These are phyloP conservation scores for Julus scanicus DNA, from an alignment of 2,888 invertebrate genomes.

Conservation along the genomic window DNA sequence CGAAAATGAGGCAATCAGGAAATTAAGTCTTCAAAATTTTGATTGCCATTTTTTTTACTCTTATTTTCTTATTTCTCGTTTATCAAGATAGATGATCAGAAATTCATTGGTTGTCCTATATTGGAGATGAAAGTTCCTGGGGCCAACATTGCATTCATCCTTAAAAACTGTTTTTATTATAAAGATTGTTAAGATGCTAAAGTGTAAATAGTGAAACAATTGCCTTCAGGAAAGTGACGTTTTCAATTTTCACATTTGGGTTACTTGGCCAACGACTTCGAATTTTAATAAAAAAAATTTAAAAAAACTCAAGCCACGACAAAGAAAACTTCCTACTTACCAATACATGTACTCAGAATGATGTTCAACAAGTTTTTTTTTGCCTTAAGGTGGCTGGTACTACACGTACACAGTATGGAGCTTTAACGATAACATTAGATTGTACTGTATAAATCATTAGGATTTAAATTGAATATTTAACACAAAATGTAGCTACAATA, in stretches of 20 bases:
- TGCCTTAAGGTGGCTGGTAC: not conserved
- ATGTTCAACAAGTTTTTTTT: not conserved
- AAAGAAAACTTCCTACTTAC: not conserved
- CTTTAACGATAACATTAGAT: too few relatives aligned
- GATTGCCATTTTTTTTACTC: not conserved
- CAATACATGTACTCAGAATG: not conserved
- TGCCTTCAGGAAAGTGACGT: not conserved
- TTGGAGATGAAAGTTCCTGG: not conserved
- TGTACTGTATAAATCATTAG: too few relatives aligned
- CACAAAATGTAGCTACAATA: too few relatives aligned
- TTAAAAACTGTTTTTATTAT: not conserved
- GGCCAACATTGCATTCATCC: not conserved
- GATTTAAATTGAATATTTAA: too few relatives aligned
- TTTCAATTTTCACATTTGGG: conserved; percentile 38
- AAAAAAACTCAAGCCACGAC: not conserved
- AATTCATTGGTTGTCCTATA: not conserved
- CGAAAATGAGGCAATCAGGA: not conserved
- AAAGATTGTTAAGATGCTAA: conserved; percentile 16
- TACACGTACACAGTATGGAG: too few relatives aligned
- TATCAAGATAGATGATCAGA: conserved; percentile 9
- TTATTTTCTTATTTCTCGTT: not conserved
- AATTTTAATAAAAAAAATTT: conserved; percentile 12
- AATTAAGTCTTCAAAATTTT: not conserved
- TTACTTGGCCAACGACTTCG: conserved; percentile 27
- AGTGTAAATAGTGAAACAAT: not conserved